Conservation (phyloP, 2,888 invertebrate genomes). For the Venustoraphidia nigricollis region DNA sequence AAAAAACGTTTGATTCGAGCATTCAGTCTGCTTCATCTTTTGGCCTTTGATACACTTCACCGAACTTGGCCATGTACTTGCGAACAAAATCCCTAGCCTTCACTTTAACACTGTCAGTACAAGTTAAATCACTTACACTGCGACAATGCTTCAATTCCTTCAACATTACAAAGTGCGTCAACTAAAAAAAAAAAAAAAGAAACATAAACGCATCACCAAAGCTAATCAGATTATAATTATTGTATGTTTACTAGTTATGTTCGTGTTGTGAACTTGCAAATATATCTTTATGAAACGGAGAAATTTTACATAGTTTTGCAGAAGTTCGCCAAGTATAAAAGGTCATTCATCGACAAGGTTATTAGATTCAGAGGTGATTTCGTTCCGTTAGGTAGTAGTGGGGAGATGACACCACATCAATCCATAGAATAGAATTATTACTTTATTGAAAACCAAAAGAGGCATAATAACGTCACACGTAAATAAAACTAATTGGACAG, state of each 20-base stretch:
- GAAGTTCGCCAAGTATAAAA: not conserved
- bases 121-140: constrained; percentile 68
- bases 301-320: not conserved
- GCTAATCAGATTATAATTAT: not conserved
- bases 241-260: not conserved
- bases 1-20: no score
- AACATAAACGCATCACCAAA: constrained; percentile 5
- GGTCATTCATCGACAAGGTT: no score
- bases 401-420: no score
- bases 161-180: constrained; percentile 89
- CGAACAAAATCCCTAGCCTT: constrained; percentile 91
- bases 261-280: not conserved
- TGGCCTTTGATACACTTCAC: constrained; percentile 56
- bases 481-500: no score
- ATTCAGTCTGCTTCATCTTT: constrained; percentile 41
- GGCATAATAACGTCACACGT: no score
- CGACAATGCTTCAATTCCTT: constrained; percentile 89
- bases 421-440: no score
- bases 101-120: constrained; percentile 81
- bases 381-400: no score
- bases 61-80: constrained; percentile 93
- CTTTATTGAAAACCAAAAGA: no score
- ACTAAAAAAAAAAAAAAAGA: constrained; percentile 35
- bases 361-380: no score
- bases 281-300: not conserved